Conservation (phyloP, 2,113 vertebrate species). For the Hemibagrus wyckioides region DNA sequence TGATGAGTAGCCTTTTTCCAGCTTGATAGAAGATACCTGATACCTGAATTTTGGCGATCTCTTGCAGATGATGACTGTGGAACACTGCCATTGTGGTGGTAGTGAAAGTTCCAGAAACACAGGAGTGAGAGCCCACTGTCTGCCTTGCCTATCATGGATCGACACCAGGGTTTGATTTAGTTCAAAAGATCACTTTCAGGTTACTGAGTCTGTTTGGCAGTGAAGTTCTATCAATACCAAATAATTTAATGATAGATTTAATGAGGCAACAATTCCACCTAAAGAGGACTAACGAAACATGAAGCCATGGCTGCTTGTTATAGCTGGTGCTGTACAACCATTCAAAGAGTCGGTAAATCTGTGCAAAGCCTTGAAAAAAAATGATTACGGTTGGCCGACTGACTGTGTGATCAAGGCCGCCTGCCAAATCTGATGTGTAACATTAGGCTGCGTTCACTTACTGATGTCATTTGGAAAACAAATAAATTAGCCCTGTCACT, state of each 20-base stretch:
- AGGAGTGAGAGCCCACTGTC: background rate
- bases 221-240: background rate
- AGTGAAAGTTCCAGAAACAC: background rate
- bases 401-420: background rate
- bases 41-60: background rate
- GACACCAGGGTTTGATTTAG: too few relatives aligned
- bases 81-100: background rate
- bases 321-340: background rate
- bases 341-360: background rate
- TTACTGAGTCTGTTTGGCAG: background rate
- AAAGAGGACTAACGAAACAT: background rate
- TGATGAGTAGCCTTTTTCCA: background rate
- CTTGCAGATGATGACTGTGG: background rate
- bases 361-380: background rate
- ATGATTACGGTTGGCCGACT: background rate
- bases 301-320: background rate
- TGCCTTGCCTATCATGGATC: too few relatives aligned
- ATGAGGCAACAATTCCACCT: background rate
- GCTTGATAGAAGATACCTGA: background rate
- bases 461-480: slow-evolving; percentile 37
- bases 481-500: slow-evolving; percentile 34
- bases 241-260: background rate
- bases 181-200: background rate
- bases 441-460: background rate
- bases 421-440: background rate